Evolutionary conservation across 1,140 invertebrate genomes (phyloP).

Genomic region (Sinonovacula constricta): DNA sequence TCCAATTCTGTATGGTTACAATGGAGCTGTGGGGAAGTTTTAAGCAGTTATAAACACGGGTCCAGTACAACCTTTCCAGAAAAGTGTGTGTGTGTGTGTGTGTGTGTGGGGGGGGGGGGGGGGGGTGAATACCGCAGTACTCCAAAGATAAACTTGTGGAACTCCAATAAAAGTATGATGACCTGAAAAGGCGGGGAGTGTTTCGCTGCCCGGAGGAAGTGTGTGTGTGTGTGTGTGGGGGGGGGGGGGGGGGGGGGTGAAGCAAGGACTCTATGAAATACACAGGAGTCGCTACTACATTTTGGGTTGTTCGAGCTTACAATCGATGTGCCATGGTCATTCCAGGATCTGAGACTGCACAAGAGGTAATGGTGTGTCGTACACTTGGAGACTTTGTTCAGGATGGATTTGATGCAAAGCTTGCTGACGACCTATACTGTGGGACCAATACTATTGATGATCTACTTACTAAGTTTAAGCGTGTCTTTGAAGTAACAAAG

Average conservation of each 20-base stretch:
- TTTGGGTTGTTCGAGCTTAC: slow-evolving; percentile 39
- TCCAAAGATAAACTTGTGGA: slow-evolving; percentile 27
- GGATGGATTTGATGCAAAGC: slow-evolving; percentile 23
- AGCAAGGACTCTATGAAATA: slow-evolving; percentile 48
- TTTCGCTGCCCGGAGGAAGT: slow-evolving; percentile 53
- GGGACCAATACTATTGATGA: not conserved
- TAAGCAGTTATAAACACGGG: slow-evolving; percentile 46
- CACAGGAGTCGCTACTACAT: slow-evolving; percentile 34
- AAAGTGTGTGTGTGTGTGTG: too few relatives aligned
- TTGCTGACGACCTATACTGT: not conserved
- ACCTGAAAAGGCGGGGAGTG: slow-evolving; percentile 41
- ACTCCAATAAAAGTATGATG: slow-evolving; percentile 48
- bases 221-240: too few relatives aligned
- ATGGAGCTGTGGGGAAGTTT: slow-evolving; percentile 39
- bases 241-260: slow-evolving; percentile 41
- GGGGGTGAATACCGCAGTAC: slow-evolving; percentile 57
- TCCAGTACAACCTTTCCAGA: slow-evolving; percentile 53
- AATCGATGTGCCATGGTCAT: slow-evolving; percentile 43
- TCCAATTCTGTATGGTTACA: slow-evolving; percentile 29
- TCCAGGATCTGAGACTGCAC: slow-evolving; percentile 41
- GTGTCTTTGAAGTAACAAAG: not conserved
- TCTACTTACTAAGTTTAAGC: not conserved
- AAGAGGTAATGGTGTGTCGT: slow-evolving; percentile 36
- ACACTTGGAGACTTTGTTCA: slow-evolving; percentile 43
- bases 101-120: too few relatives aligned